Evolutionary conservation across 2,888 invertebrate genomes (phyloP), one percentile per base, ranked within the genome.

Genomic region (Brenthis daphne): DNA sequence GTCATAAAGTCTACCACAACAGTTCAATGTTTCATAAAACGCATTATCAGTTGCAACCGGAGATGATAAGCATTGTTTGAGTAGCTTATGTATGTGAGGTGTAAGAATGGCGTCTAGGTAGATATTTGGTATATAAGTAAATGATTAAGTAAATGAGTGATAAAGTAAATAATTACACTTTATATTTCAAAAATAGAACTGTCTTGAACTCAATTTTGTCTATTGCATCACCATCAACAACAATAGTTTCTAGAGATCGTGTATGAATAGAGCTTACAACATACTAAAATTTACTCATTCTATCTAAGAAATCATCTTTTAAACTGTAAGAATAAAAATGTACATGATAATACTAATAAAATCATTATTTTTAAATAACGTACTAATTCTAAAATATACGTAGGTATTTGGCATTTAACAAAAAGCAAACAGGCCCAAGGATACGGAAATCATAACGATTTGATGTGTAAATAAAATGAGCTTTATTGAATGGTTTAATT

Each of bases 61-160:
- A 69, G 71, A 71, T 57, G 66, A 69, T 69, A 66, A 71, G 58
- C 50, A 57, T 56, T 65, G 33, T 65, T 68, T 63, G 61, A 66
- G 66, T 64, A 69, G 64, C 66, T 67, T 68, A 47, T 43, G 37
- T 63, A 20, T 51, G 63, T 63, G 33, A 63, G 53, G 20, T 56
- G 16, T 43, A 50, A 69, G 58, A 64, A 67, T 60, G 64, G 55
- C 55, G 48, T 64, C 69, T 69, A 64, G 71, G 68, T 58, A 64
- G 66, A 64, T 50, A 68, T 66, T 68, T 71, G 24, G 8, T 66
- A 64, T 64, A 68, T 33, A 55, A n/a, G n/a, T n/a, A n/a, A n/a
- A n/a, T n/a, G n/a, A n/a, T n/a, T n/a, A n/a, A n/a, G n/a, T n/a
- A n/a, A n/a, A n/a, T n/a, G n/a, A n/a, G n/a, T n/a, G n/a, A n/a